Base-by-base conservation (phyloP, 2,797 vertebrate species). In the Lindbergichthys nudifrons region DNA sequence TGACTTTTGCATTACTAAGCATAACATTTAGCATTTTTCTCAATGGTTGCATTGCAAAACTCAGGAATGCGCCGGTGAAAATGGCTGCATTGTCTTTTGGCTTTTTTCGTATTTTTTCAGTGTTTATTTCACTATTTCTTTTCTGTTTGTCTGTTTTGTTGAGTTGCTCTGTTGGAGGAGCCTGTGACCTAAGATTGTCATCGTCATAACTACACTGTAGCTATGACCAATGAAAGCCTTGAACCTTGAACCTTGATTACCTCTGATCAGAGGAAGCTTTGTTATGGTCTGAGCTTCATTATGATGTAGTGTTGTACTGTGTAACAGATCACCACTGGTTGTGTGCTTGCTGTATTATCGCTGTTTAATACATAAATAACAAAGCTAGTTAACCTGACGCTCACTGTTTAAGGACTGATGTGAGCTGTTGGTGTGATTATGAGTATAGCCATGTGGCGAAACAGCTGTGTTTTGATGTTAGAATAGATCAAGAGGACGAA, bases 291-390 rank as follows among this genome's bases (percentile, higher is more conserved):
- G 48, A 52, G 15, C 42, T 62, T 15, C 46, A 6, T 36, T 9
- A 12, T 54, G 13, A 62, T 62, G 13, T 53, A 13, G 30, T 12
- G 11, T 61, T 21, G 21, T 42, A 61, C 52, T 7, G 51, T 61
- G 39, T 60, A 36, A 36, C 16, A 52, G 57, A n/a, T 15, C 68
- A 58, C 54, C 16, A 7, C 61, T 63, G 46, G 61, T 30, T 48
- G 45, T 48, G 60, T 19, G 19, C 10, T 32, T 32, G 32, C 41
- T 56, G 56, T 26, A 13, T 57, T 43, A 15, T 8, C 10, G 53
- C 51, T 36, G 70, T 18, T 12, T 5, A 21, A 46, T 13, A 15
- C 32, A 15, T 46, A 30, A 65, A 18, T n/a, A 45, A 12, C 3
- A 19, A 26, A 58, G 46, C 39, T 18, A n/a, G n/a, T n/a, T n/a